Evolutionary conservation across 92 coral and sea anemone species (phyloP), one percentile per base, ranked within the genome.

Genomic region (Isaurus tuberculatus): DNA sequence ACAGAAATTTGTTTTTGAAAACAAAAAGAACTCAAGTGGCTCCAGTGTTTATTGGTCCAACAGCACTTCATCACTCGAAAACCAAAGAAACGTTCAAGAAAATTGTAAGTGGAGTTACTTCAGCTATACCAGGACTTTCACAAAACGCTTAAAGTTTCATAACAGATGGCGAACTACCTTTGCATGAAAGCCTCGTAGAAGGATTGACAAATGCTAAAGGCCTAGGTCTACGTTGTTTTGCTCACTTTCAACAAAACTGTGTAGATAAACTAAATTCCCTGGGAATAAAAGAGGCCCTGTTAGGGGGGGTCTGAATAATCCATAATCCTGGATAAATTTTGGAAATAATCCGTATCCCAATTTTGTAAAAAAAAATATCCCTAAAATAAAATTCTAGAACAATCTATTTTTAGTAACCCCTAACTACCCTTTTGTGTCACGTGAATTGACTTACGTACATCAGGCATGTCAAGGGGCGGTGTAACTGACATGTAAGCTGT

Each of bases 31-130:
- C 90, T 0, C 57, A 83, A 0, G 86, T 81, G 29, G 26, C 55
- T 44, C 94, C 92, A 7, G 79, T 91, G 4, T 91, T 87, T 58
- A 32, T 88, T n/a, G 92, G 94, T 2, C 94, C 90, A 1, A 85
- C 94, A 4, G 82, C 85, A 88, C 81, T 91, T 28, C n/a, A n/a
- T n/a, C n/a, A n/a, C n/a, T n/a, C n/a, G n/a, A n/a, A 75, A 32
- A 36, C 83, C 36, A 85, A 85, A 43, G 26, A 16, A 63, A 75
- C 77, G 63, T 85, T 60, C 53, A 61, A 85, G 46, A 84, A 84
- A 27, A 85, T 85, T 73, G 88, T 75, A 25, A 44, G 53, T 46
- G 88, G 28, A 29, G 88, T 85, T 57, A 74, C 68, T 27, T 63
- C 88, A 13, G 70, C 75, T 36, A 29, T 55, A 63, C 26, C 33